phyloP scores from a whole-genome alignment of 35 echinoderm and acorn worm species.

The Strongylocentrotus purpuratus region DNA sequence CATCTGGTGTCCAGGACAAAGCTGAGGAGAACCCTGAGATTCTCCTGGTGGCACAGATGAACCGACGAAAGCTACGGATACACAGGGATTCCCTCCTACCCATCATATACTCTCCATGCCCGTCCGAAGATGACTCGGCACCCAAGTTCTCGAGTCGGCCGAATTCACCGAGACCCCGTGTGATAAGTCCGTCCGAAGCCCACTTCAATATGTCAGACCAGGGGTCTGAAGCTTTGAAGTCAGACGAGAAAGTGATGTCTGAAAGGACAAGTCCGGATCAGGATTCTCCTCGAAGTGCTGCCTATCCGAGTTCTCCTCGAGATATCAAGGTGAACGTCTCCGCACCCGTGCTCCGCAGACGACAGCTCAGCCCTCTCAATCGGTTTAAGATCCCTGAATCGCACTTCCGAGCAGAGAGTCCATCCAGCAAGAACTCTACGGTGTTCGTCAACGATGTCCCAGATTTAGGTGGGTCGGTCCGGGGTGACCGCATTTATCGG shows the following conservation, averaged over 20 bases:
- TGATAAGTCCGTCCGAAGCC: constrained; percentile 12
- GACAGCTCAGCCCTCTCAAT: constrained; percentile 26
- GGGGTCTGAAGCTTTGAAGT: neutral
- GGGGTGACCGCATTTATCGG: neutral
- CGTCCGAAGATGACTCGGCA: neutral
- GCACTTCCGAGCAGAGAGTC: constrained; percentile 38
- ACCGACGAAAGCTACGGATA: neutral
- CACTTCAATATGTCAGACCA: neutral
- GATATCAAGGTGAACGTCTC: constrained; percentile 9
- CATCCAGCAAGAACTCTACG: constrained; percentile 37
- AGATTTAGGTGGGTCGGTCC: constrained; percentile 14
- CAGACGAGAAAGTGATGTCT: neutral
- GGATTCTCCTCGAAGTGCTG: neutral
- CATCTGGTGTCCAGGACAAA: neutral
- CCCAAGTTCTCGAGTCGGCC: constrained; percentile 13
- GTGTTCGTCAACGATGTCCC: constrained; percentile 38
- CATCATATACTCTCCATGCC: constrained; percentile 28
- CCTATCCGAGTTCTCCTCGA: constrained; percentile 15
- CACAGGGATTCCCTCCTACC: constrained; percentile 30
- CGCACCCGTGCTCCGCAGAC: constrained; percentile 20
- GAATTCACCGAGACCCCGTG: constrained; percentile 13
- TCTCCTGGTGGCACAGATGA: neutral
- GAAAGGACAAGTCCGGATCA: constrained; percentile 10
- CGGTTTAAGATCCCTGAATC: constrained; percentile 44
- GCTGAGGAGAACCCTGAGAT: constrained; percentile 1